Evolutionary conservation across 2,888 invertebrate species (phyloP), one percentile per base, ranked within the genome.

Genomic region (Hedya salicella): DNA sequence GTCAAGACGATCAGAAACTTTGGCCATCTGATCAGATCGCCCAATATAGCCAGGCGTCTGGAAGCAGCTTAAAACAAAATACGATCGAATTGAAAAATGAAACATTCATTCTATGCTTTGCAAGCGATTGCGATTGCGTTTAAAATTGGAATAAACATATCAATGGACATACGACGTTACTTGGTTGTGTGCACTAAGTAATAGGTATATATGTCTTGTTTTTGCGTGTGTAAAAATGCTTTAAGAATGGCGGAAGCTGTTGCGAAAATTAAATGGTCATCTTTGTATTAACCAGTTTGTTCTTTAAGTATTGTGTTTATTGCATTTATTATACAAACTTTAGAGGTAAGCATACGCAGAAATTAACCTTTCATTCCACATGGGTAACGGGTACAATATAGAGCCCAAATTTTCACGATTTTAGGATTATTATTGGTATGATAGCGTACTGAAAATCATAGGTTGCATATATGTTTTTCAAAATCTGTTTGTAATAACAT

Each of bases 181-280:
- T 59, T 65, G 39, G 44, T 30, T 59, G 46, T 65, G 59, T 65
- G 60, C 52, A 53, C 52, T 53, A 59, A 39, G 44, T 59, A 44
- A 50, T 57, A 49, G 50, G 50, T 63, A 62, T 67, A 63, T 69
- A 70, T 60, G 54, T 40, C 36, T 48, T 54, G 48, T 52, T 40
- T 64, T 42, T 52, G 25, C 57, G 52, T 56, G 39, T 39, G 42
- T 62, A 49, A 21, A 52, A 21, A 52, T 42, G 36, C 21, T 42
- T 36, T 40, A 14, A 42, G 42, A 56, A 53, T 46, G 39, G 25
- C 44, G 52, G 52, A 53, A 59, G 64, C 50, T 13, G 36, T 65
- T 65, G 44, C 59, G 59, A 46, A 46, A 52, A 5, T 36, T 50
- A 21, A 21, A 40, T 30, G 39, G 17, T 32, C 61, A 44, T 53